These are phyloP conservation scores for Conops quadrifasciatus DNA, from an alignment of 2,888 invertebrate genomes.

Conservation along the genomic window DNA sequence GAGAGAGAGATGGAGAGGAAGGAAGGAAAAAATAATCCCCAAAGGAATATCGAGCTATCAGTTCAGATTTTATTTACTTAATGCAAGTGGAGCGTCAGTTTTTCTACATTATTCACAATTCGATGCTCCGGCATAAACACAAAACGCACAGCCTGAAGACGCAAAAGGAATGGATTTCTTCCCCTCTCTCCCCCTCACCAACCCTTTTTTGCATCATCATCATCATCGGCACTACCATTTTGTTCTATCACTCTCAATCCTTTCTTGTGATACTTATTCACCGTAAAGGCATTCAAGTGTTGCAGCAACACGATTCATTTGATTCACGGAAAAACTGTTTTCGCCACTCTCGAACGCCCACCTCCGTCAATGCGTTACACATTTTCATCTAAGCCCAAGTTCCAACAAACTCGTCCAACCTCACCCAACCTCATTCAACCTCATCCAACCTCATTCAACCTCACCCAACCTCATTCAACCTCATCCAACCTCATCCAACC, in stretches of 20 bases:
- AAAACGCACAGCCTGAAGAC: not conserved
- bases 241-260: not conserved
- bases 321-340: constrained; percentile 5
- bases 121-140: constrained; percentile 5
- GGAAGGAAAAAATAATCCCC: not conserved
- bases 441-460: not conserved
- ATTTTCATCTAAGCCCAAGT: not conserved
- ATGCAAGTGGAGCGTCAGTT: not conserved
- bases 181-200: too few relatives aligned
- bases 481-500: not conserved
- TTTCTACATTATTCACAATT: not conserved
- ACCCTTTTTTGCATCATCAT: too few relatives aligned
- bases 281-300: constrained; percentile 23
- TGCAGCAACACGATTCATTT: constrained; percentile 24
- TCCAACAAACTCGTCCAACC: not conserved
- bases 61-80: too few relatives aligned
- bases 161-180: too few relatives aligned
- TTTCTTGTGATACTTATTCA: not conserved
- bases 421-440: not conserved
- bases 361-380: too few relatives aligned
- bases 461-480: not conserved
- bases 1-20: not conserved
- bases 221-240: not conserved
- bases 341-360: not conserved
- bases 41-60: too few relatives aligned